Percentiles rank a stretch among this genome's conserved stretches.
Conservation (phyloP, 2,113 vertebrate species). For the Brienomyrus longianalis region DNA sequence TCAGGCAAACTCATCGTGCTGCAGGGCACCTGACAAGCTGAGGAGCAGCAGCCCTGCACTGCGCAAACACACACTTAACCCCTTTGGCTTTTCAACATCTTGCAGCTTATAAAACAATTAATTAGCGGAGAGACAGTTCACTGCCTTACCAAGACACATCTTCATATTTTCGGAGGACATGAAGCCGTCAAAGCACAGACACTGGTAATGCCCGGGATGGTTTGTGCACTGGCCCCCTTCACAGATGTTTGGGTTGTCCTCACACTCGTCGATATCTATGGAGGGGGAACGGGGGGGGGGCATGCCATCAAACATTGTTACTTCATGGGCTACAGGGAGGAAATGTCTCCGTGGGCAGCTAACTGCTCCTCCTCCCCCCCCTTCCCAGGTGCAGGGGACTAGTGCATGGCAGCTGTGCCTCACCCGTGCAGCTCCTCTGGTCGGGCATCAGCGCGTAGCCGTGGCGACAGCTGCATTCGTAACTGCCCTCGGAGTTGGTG, state of each 20-base stretch:
- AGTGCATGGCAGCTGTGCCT: slow-evolving; percentile 23
- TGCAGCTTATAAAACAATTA: background rate
- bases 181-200: slow-evolving; percentile 93
- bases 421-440: slow-evolving; percentile 88
- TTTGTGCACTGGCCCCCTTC: slow-evolving; percentile 96
- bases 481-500: slow-evolving; percentile 95
- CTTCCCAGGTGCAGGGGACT: background rate
- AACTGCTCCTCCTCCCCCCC: background rate
- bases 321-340: background rate
- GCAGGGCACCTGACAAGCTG: background rate
- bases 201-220: slow-evolving; percentile 91
- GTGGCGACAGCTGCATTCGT: slow-evolving; percentile 88
- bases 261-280: slow-evolving; percentile 82
- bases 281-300: background rate
- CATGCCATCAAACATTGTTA: background rate
- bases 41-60: background rate
- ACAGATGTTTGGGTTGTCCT: slow-evolving; percentile 87
- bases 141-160: slow-evolving; percentile 78
- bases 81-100: background rate
- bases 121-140: background rate
- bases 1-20: slow-evolving; percentile 40
- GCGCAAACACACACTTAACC: background rate
- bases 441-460: slow-evolving; percentile 95
- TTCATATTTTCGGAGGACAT: slow-evolving; percentile 98
- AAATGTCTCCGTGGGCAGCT: background rate